A percentile compares a stretch with the other conserved stretches of the same genome.
phyloP scores from a whole-genome alignment of 2,797 vertebrate genomes.

The Karalla daura region DNA sequence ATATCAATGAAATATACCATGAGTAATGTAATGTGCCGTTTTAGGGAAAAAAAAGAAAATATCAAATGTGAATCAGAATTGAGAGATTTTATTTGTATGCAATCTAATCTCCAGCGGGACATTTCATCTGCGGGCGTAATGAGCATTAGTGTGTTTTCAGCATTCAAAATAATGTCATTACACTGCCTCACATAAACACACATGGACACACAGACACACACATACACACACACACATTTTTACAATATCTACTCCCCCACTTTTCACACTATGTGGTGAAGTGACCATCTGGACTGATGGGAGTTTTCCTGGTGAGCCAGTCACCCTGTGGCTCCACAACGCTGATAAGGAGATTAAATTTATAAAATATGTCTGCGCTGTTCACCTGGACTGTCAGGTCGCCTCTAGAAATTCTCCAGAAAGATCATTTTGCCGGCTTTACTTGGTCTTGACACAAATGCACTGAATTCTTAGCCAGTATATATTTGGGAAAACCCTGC shows the following conservation, averaged over 20 bases:
- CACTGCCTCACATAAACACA: background rate
- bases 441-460: background rate
- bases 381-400: conserved; percentile 6
- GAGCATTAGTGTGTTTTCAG: conserved; percentile 4
- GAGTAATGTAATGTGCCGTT: background rate
- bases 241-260: conserved; percentile 6
- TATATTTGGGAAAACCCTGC: background rate
- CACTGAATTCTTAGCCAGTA: background rate
- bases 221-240: background rate
- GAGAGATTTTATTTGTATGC: background rate
- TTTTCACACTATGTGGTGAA: conserved; percentile 10
- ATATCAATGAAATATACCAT: conserved; percentile 13
- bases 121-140: background rate
- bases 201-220: background rate
- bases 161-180: background rate
- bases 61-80: background rate
- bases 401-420: conserved; percentile 12
- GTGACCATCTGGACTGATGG: conserved; percentile 33
- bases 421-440: background rate
- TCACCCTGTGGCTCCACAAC: conserved; percentile 14
- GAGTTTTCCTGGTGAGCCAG: conserved; percentile 21
- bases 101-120: background rate
- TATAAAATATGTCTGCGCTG: conserved; percentile 1
- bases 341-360: conserved; percentile 34
- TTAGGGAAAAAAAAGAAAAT: background rate